Conservation (phyloP, 1,140 invertebrate species). For the Drosophila virilis region DNA sequence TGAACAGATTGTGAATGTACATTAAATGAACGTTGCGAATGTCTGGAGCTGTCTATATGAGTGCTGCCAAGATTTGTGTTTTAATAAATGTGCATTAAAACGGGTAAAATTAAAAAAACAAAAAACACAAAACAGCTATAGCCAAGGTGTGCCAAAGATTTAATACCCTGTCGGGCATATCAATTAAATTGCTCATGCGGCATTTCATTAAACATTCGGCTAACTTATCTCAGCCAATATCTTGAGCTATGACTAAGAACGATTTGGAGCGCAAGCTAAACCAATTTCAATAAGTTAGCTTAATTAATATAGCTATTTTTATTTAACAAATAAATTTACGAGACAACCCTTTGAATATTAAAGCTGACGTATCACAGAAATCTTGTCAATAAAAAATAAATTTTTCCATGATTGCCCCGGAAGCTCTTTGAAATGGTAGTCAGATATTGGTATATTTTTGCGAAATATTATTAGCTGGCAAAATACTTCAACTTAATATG, state of each 20-base stretch:
- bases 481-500: too few relatives aligned
- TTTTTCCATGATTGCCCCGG: too few relatives aligned
- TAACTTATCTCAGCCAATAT: constrained; percentile 13
- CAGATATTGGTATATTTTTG: too few relatives aligned
- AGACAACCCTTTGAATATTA: background rate
- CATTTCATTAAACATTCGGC: background rate
- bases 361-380: background rate
- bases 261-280: background rate
- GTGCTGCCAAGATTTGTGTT: constrained; percentile 43
- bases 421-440: too few relatives aligned
- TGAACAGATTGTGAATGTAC: constrained; percentile 51
- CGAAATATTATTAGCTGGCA: too few relatives aligned
- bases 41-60: constrained; percentile 16
- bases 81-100: constrained; percentile 24
- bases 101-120: background rate
- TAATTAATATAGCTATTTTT: background rate
- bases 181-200: constrained; percentile 2
- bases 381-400: too few relatives aligned
- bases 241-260: constrained; percentile 2
- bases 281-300: background rate
- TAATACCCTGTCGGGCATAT: constrained; percentile 9
- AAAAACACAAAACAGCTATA: background rate
- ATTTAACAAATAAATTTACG: constrained; percentile 2
- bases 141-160: background rate
- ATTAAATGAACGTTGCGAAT: constrained; percentile 6